phyloP scores from a whole-genome alignment of 2,113 vertebrate species.

The Isurus oxyrinchus region DNA sequence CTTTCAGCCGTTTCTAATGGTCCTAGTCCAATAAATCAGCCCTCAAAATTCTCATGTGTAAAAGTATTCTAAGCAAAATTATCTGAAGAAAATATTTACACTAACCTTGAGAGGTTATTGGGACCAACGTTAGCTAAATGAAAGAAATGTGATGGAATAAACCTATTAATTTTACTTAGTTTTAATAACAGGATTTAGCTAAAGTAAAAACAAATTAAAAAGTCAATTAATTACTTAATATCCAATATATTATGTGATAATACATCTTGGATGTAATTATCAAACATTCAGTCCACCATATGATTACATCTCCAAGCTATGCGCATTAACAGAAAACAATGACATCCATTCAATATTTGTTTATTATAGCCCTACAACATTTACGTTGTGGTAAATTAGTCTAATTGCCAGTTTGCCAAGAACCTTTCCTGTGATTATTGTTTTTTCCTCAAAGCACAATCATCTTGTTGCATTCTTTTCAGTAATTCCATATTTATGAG shows the following conservation, averaged over 20 bases:
- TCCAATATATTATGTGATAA: background rate
- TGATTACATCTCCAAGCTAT: background rate
- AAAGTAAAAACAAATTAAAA: background rate
- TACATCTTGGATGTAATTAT: background rate
- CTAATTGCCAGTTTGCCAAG: constrained; percentile 40
- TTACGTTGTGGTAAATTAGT: constrained; percentile 45
- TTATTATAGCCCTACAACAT: constrained; percentile 46
- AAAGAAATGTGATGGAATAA: background rate
- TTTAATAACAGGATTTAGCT: background rate
- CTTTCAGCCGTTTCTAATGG: background rate
- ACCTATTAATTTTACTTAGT: background rate
- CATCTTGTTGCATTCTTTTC: constrained; percentile 40
- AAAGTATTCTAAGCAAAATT: background rate
- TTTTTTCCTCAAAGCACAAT: constrained; percentile 41
- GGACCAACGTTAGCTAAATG: background rate
- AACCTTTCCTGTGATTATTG: constrained; percentile 30
- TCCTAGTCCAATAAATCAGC: background rate
- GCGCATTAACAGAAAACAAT: background rate
- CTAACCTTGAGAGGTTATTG: background rate
- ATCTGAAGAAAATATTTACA: background rate
- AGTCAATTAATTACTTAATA: background rate
- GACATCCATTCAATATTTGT: constrained; percentile 14
- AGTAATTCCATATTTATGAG: constrained; percentile 42
- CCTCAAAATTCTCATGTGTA: background rate
- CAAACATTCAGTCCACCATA: background rate